Evolutionary conservation across 2,888 invertebrate genomes (phyloP).

Genomic region (Itoplectis maculator): DNA sequence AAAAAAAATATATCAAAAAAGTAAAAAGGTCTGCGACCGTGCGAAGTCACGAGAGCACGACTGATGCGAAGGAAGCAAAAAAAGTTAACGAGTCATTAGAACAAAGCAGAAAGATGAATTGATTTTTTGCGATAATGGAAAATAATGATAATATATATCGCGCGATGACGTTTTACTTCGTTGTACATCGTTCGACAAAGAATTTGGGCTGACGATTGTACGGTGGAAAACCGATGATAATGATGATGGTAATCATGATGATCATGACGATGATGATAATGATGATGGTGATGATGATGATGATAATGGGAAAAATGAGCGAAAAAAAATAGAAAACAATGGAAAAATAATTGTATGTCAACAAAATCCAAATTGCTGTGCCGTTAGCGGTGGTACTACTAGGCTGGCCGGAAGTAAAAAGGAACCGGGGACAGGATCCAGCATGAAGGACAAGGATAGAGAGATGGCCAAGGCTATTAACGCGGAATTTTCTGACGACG

Average conservation of each 20-base stretch:
- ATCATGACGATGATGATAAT: constrained; percentile 29
- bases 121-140: constrained; percentile 71
- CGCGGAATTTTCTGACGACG: constrained; percentile 83
- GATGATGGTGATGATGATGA: constrained; percentile 39
- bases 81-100: constrained; percentile 75
- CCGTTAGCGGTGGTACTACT: constrained; percentile 83
- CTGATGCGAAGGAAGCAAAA: constrained; percentile 74
- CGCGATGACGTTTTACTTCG: constrained; percentile 55
- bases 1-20: constrained; percentile 44
- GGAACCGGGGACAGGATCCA: constrained; percentile 81
- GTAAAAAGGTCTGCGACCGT: constrained; percentile 74
- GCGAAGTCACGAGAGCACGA: constrained; percentile 75
- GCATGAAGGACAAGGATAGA: constrained; percentile 83
- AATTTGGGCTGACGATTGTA: constrained; percentile 77
- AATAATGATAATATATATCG: constrained; percentile 54
- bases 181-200: constrained; percentile 69
- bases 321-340: constrained; percentile 71
- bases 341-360: constrained; percentile 81
- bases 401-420: constrained; percentile 84
- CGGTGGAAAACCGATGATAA: constrained; percentile 57
- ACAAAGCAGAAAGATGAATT: constrained; percentile 71
- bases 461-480: constrained; percentile 83
- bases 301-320: constrained; percentile 58
- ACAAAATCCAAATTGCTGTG: constrained; percentile 82
- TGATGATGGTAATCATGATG: constrained; percentile 39